Evolutionary conservation across 2,113 vertebrate species (phyloP), one percentile per base, ranked within the genome.

Genomic region (Pyxicephalus adspersus): DNA sequence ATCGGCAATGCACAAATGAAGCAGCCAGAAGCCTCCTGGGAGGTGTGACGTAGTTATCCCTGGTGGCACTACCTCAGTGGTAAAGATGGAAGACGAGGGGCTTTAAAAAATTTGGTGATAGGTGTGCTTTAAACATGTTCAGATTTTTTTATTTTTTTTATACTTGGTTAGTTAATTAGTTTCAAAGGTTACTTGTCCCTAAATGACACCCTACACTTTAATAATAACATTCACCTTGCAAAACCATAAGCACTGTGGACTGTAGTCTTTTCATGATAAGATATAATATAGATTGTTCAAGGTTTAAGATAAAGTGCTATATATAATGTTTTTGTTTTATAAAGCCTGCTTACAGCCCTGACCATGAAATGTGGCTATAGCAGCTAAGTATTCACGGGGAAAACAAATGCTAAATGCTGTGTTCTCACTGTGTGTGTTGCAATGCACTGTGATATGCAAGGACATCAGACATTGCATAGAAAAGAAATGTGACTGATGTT

Each of bases 271-370:
- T 57, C 31, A 57, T 31, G 19, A 22, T 22, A 38, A 38, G 3
- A 8, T 9, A 9, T 54, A 23, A 60, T 5, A 20, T 29, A 7
- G 26, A 26, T 34, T 57, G 52, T 57, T 73, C 71, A 58, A 58
- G 71, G 71, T 38, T 73, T 28, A 5, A 34, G 71, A 73, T 73
- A 60, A 73, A 15, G 70, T 73, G 71, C 58, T 29, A 73, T 17
- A 51, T 20, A 55, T 6, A 17, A 73, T 15, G 29, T 26, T 73
- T 8, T 57, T 57, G 5, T 26, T 58, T 19, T 29, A 73, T n/a
- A 2, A 57, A 57, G 54, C 3, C 1, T 23, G 13, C 20, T 38
- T n/a, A 16, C 38, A 29, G 8, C 34, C 50, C 50, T 25, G 4
- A 52, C 68, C 31, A 5, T 15, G 6, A 72, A 31, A 34, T 0